phyloP scores from a whole-genome alignment of 2,113 vertebrate species.

The Galbula dea region DNA sequence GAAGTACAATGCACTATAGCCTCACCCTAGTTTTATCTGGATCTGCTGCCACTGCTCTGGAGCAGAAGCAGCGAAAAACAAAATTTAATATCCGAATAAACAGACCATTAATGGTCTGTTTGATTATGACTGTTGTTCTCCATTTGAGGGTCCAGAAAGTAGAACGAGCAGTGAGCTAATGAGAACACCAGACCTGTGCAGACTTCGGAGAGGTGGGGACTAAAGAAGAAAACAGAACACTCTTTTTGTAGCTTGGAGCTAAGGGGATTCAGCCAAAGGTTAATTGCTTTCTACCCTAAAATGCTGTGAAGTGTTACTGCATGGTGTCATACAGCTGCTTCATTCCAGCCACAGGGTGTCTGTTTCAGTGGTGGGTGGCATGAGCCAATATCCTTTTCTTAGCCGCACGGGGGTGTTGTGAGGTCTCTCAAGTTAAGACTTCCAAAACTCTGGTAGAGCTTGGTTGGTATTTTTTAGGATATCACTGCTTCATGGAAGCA shows the following conservation, averaged over 20 bases:
- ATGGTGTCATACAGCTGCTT: constrained; percentile 66
- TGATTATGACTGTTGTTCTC: constrained; percentile 16
- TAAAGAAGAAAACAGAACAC: constrained; percentile 51
- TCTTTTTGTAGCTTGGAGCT: constrained; percentile 49
- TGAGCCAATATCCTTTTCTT: constrained; percentile 30
- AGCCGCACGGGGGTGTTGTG: background rate
- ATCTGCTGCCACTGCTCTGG: background rate
- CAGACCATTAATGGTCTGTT: constrained; percentile 14
- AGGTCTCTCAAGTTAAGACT: constrained; percentile 2
- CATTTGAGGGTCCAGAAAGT: background rate
- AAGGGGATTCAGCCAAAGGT: constrained; percentile 70
- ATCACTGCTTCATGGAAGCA: background rate
- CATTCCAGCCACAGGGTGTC: constrained; percentile 33
- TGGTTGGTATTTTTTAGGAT: background rate
- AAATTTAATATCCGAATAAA: constrained; percentile 20
- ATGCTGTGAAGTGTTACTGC: constrained; percentile 55
- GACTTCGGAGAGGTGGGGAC: background rate
- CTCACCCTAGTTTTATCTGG: background rate
- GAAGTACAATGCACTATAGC: background rate
- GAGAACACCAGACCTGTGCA: constrained; percentile 57
- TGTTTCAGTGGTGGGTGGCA: constrained; percentile 62
- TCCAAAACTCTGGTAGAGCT: background rate
- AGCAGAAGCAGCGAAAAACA: background rate
- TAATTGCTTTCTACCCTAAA: constrained; percentile 66
- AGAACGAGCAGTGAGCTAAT: constrained; percentile 36